Evolutionary conservation across 2,113 vertebrate genomes (phyloP).

Genomic region (Stigmatopora argus): DNA sequence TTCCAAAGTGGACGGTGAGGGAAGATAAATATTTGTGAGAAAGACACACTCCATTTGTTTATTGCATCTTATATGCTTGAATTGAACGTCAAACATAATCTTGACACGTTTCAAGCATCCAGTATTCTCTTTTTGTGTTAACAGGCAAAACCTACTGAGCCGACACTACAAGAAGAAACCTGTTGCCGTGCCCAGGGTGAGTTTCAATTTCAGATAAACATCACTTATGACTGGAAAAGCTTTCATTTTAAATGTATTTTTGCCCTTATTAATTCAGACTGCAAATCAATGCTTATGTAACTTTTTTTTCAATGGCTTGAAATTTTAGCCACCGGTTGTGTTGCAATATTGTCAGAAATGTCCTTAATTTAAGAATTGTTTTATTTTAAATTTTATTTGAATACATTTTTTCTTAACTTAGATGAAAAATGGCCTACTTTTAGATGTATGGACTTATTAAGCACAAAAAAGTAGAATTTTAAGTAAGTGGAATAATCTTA

Average conservation of each 20-base stretch:
- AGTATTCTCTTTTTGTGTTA: conserved; percentile 18
- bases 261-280: background rate
- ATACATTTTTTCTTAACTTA: too few relatives aligned
- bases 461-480: too few relatives aligned
- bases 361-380: too few relatives aligned
- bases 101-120: conserved; percentile 10
- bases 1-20: background rate
- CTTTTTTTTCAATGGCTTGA: background rate
- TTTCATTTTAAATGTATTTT: background rate
- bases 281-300: background rate
- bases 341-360: too few relatives aligned
- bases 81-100: background rate
- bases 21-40: background rate
- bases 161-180: conserved; percentile 16
- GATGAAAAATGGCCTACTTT: too few relatives aligned
- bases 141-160: conserved; percentile 26
- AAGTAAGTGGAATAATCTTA: too few relatives aligned
- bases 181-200: conserved; percentile 33
- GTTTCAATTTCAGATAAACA: conserved; percentile 11
- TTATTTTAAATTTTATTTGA: too few relatives aligned
- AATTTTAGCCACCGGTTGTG: background rate
- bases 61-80: background rate
- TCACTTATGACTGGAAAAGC: background rate
- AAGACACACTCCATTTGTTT: background rate
- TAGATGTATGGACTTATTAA: too few relatives aligned